Evolutionary conservation across 2,888 invertebrate genomes (phyloP).

Genomic region (Cynaeus angustus): DNA sequence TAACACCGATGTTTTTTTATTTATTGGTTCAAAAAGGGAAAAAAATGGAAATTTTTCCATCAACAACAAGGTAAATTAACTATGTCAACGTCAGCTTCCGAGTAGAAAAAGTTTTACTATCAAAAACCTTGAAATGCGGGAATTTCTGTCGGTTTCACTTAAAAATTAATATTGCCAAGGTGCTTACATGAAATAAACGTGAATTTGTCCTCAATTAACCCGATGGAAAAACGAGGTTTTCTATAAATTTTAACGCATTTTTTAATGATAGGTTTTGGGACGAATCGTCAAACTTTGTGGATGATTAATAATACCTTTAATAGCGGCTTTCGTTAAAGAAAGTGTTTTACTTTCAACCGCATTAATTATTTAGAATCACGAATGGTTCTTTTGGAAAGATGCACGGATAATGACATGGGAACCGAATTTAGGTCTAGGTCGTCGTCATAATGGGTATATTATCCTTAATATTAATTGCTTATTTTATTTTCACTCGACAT

Average conservation of each 20-base stretch:
- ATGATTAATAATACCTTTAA: slow-evolving; percentile 1
- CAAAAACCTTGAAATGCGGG: slow-evolving; percentile 4
- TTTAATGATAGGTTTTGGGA: slow-evolving; percentile 6
- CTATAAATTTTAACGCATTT: slow-evolving; percentile 1
- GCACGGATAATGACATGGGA: slow-evolving; percentile 46
- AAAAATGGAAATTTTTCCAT: neutral
- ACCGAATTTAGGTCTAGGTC: slow-evolving; percentile 49
- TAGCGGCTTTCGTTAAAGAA: slow-evolving; percentile 25
- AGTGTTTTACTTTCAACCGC: slow-evolving; percentile 34
- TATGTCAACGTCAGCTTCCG: slow-evolving; percentile 10
- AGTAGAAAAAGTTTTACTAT: slow-evolving; percentile 7
- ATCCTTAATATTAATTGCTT: slow-evolving; percentile 33
- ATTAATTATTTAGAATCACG: slow-evolving; percentile 34
- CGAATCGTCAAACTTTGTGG: slow-evolving; percentile 1
- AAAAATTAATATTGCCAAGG: slow-evolving; percentile 14
- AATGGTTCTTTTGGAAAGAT: slow-evolving; percentile 14
- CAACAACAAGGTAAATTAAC: slow-evolving; percentile 2
- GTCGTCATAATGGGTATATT: slow-evolving; percentile 27
- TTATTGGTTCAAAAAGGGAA: neutral
- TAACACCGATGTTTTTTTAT: neutral
- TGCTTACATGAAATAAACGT: slow-evolving; percentile 5
- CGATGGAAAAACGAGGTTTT: slow-evolving; percentile 1
- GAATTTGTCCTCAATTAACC: slow-evolving; percentile 15
- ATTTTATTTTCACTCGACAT: slow-evolving; percentile 43
- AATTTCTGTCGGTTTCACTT: slow-evolving; percentile 17